These are phyloP conservation scores for Psophia crepitans DNA, from an alignment of 2,113 vertebrate genomes.

Conservation along the genomic window DNA sequence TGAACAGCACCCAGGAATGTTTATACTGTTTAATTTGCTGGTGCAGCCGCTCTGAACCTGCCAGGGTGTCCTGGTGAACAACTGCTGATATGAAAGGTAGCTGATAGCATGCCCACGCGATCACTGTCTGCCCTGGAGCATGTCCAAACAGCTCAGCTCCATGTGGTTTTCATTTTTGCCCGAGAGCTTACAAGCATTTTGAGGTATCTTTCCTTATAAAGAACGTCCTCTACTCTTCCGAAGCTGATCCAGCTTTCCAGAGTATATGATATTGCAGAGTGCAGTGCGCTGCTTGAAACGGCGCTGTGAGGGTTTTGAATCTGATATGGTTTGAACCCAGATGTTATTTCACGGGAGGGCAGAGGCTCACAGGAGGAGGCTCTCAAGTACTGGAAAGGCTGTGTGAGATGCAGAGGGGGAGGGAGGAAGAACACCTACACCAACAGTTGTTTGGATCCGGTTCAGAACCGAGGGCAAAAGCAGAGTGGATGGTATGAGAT, in stretches of 20 bases:
- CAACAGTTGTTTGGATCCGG: fast-evolving
- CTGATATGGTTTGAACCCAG: background rate
- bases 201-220: background rate
- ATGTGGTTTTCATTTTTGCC: fast-evolving
- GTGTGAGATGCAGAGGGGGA: background rate
- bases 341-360: background rate
- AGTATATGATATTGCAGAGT: fast-evolving
- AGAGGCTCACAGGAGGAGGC: background rate
- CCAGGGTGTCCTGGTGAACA: background rate
- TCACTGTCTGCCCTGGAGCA: background rate
- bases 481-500: background rate
- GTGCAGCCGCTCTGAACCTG: background rate
- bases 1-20: background rate
- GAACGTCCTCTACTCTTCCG: background rate
- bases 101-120: fast-evolving
- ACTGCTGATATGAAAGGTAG: background rate
- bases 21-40: background rate
- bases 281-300: background rate
- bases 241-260: background rate
- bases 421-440: background rate
- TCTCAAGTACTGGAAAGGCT: background rate
- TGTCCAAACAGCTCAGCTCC: background rate
- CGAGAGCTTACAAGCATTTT: background rate
- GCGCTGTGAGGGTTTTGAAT: background rate
- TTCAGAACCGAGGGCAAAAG: background rate